These are phyloP conservation scores for Reinhardtius hippoglossoides DNA, from an alignment of 2,113 vertebrate genomes.

Conservation along the genomic window DNA sequence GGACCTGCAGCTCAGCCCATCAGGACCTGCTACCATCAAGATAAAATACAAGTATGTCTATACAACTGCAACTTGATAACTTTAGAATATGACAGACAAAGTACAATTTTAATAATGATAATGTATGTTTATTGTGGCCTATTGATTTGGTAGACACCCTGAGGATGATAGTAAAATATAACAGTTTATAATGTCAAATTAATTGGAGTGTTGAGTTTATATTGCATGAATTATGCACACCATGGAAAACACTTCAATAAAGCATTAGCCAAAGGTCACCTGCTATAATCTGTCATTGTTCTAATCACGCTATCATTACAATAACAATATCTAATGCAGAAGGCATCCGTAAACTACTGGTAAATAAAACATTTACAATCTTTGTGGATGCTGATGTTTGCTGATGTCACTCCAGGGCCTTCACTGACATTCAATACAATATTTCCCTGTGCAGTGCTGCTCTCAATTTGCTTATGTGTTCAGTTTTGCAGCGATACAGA, in stretches of 20 bases:
- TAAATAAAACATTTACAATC: conserved; percentile 61
- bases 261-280: conserved; percentile 53
- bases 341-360: conserved; percentile 18
- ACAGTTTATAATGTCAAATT: conserved; percentile 30
- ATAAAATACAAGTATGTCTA: neutral
- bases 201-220: conserved; percentile 31
- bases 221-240: conserved; percentile 57
- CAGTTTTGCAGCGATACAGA: conserved; percentile 24
- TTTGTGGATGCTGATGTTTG: conserved; percentile 15
- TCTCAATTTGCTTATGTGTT: conserved; percentile 48
- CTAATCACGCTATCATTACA: conserved; percentile 48
- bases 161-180: conserved; percentile 27
- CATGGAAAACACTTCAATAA: conserved; percentile 53
- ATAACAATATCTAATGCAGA: conserved; percentile 36
- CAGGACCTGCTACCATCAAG: too few species aligned
- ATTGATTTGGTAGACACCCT: conserved; percentile 26
- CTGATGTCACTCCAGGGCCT: conserved; percentile 42
- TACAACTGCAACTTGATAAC: neutral
- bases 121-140: conserved; percentile 17
- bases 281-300: conserved; percentile 43
- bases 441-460: conserved; percentile 21
- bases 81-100: neutral
- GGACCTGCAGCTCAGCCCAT: too few species aligned
- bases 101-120: neutral
- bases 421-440: conserved; percentile 41